Base-by-base conservation (phyloP, 2,797 vertebrate genomes). In the Triplophysa yarkandensis region DNA sequence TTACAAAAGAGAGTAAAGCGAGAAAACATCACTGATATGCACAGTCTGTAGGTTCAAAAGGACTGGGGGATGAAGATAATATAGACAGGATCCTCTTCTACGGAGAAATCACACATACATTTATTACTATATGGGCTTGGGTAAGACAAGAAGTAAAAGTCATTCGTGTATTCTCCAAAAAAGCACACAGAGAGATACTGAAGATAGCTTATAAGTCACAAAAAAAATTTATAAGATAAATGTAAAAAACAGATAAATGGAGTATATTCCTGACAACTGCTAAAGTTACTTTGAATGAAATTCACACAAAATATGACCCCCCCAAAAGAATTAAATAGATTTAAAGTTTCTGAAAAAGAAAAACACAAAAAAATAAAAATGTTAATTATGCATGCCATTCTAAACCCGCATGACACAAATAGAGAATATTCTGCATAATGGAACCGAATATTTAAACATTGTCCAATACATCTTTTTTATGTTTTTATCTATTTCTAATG, bases 101-200 rank as follows among this genome's bases (percentile, higher is more conserved):
- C 69, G 57, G 58, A 79, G 48, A 46, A 57, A 41, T 57, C 36
- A 46, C 21, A 44, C 54, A 64, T 61, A 58, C 62, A 19, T 75
- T 78, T 80, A 82, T 82, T 83, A 83, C 27, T 54, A 79, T 55
- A 55, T 74, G 27, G 66, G 41, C 27, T 25, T 43, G 27, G n/a
- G 21, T 70, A 71, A 19, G 70, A 77, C 71, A 63, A 78, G 66
- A 48, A 77, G 30, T 30, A 78, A 65, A 66, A 61, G 72, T 74
- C 48, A 78, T 83, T 72, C 69, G 68, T 36, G 77, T 34, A 34
- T 81, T 71, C 19, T 6, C 17, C 34, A 48, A 19, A 62, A 48
- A 25, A 71, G 11, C 44, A 55, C 43, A 55, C 43, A 52, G 21
- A 48, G 41, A 69, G 13, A 11, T 21, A 36, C 48, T 13, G n/a